These are phyloP conservation scores for Chymomyza caudatula DNA, from an alignment of 2,888 invertebrate species.

Conservation along the genomic window DNA sequence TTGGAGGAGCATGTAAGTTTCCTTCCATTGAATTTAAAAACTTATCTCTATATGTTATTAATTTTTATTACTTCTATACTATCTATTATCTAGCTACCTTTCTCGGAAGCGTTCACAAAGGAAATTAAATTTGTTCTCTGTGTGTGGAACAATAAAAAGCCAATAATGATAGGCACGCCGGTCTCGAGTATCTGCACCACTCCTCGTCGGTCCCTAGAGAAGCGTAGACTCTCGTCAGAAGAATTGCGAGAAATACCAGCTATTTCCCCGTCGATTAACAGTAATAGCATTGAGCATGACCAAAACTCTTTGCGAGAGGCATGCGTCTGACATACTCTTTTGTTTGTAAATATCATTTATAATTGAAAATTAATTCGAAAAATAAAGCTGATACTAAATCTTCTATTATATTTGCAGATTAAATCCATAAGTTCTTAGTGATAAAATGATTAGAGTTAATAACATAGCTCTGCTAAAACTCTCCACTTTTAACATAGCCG, in stretches of 20 bases:
- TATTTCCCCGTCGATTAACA: neutral
- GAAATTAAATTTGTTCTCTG: constrained; percentile 66
- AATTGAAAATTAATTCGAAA: no score
- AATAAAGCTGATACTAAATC: no score
- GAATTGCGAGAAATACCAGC: constrained; percentile 58
- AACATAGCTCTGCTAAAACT: constrained; percentile 23
- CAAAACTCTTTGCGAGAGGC: constrained; percentile 5
- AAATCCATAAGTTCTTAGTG: no score
- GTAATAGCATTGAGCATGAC: neutral
- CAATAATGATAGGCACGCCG: constrained; percentile 51
- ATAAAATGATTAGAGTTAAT: no score
- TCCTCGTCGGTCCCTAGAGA: constrained; percentile 54
- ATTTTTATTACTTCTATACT: neutral
- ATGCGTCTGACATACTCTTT: constrained; percentile 23
- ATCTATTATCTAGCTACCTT: constrained; percentile 40
- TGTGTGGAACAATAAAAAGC: constrained; percentile 73
- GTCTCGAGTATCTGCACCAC: constrained; percentile 56
- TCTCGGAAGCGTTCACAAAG: constrained; percentile 57
- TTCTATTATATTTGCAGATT: no score
- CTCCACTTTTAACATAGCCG: constrained; percentile 33
- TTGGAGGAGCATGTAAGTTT: constrained; percentile 84
- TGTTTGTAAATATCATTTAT: neutral
- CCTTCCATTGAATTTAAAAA: neutral
- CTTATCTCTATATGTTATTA: neutral
- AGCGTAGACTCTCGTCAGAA: constrained; percentile 46